These are phyloP conservation scores for Anabacerthia variegaticeps DNA, from an alignment of 2,797 vertebrate species.

Conservation along the genomic window DNA sequence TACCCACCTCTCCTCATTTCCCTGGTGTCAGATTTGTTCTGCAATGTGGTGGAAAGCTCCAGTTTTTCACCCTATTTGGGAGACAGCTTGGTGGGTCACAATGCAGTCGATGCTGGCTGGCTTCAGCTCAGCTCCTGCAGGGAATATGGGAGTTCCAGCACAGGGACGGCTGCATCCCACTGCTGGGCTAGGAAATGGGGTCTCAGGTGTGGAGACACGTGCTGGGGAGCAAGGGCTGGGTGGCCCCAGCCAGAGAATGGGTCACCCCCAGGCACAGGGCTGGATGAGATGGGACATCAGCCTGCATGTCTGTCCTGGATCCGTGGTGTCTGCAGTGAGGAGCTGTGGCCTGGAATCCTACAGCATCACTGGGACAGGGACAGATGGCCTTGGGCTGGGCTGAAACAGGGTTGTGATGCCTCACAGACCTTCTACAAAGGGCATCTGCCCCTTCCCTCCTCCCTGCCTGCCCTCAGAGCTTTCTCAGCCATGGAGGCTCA, in stretches of 20 bases:
- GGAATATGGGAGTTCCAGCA: not conserved
- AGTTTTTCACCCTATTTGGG: not conserved
- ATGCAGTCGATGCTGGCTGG: fast-evolving
- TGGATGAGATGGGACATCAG: not conserved
- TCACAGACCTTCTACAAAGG: not conserved
- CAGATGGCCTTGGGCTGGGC: not conserved
- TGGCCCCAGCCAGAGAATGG: not conserved
- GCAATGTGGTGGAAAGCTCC: not conserved
- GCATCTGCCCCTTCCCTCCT: not conserved
- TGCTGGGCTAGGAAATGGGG: not conserved
- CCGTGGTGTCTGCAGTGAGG: fast-evolving
- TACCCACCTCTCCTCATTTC: not conserved
- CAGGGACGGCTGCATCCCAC: not conserved
- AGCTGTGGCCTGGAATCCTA: not conserved
- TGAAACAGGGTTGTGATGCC: not conserved
- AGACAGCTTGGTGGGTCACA: fast-evolving
- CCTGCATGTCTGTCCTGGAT: not conserved
- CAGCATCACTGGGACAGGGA: not conserved
- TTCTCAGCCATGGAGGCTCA: not conserved
- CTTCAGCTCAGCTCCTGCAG: fast-evolving
- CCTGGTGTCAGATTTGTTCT: not conserved
- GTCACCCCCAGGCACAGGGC: not conserved
- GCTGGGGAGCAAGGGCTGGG: not conserved
- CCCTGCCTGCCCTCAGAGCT: not conserved
- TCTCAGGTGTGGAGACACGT: not conserved